These are phyloP conservation scores for Stratiolaelaps scimitus DNA, from an alignment of 1,140 invertebrate species.

Conservation along the genomic window DNA sequence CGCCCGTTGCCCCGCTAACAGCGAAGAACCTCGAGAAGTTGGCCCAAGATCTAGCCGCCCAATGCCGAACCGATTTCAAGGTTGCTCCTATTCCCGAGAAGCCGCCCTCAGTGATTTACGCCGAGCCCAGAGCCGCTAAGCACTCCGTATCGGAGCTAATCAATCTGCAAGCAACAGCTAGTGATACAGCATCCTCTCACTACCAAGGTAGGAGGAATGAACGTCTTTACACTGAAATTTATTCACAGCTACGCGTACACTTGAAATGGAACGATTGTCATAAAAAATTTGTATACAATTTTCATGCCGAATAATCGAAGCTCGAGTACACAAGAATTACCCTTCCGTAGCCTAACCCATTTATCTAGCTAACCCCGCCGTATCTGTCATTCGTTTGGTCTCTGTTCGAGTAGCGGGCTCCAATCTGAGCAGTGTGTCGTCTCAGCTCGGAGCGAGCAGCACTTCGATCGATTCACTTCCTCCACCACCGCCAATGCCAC, in stretches of 20 bases:
- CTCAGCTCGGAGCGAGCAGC: background rate
- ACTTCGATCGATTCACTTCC: slow-evolving; percentile 38
- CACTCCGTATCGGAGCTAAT: background rate
- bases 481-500: slow-evolving; percentile 39
- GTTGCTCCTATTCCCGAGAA: slow-evolving; percentile 11
- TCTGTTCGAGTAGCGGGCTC: background rate
- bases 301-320: no score
- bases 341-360: no score
- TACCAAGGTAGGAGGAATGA: slow-evolving; percentile 1
- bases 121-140: background rate
- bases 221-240: no score
- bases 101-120: slow-evolving; percentile 12
- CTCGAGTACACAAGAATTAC: no score
- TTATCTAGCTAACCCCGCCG: no score
- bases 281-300: no score
- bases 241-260: no score
- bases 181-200: background rate
- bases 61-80: slow-evolving; percentile 11
- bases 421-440: slow-evolving; percentile 7
- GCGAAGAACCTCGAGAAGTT: slow-evolving; percentile 24
- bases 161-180: no score
- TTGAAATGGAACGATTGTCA: no score
- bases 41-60: slow-evolving; percentile 22
- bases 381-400: no score
- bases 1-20: slow-evolving; percentile 12